Percentiles rank a stretch among this genome's conserved stretches.
These are phyloP conservation scores for Drosophila kikkawai DNA, from an alignment of 1,140 invertebrate species.

Conservation along the genomic window DNA sequence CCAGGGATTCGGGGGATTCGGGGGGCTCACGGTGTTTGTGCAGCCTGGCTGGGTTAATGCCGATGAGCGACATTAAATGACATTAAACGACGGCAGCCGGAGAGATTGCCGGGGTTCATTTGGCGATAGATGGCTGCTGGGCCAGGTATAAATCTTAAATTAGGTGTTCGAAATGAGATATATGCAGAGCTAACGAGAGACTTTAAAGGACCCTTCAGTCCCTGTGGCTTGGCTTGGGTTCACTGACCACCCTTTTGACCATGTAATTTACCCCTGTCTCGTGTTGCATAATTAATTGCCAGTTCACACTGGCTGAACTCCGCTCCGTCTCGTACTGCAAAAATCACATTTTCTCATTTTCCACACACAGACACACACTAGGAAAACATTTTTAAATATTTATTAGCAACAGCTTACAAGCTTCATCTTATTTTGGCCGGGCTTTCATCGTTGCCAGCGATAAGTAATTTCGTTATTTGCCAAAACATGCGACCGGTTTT, in stretches of 20 bases:
- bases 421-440: constrained; percentile 59
- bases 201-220: constrained; percentile 2
- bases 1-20: background rate
- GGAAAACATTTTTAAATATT: constrained; percentile 79
- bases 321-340: constrained; percentile 4
- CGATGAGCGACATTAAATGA: constrained; percentile 43
- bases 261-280: constrained; percentile 20
- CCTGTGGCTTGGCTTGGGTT: constrained; percentile 10
- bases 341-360: constrained; percentile 74
- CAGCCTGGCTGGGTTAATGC: constrained; percentile 39
- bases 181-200: background rate
- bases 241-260: constrained; percentile 37
- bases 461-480: constrained; percentile 83
- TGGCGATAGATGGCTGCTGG: constrained; percentile 14
- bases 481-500: constrained; percentile 65
- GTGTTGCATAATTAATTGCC: constrained; percentile 66
- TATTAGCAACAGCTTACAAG: constrained; percentile 80
- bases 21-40: constrained; percentile 30
- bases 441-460: constrained; percentile 47
- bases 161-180: constrained; percentile 8
- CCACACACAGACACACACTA: constrained; percentile 15
- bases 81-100: constrained; percentile 20
- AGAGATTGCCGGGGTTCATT: constrained; percentile 24
- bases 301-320: constrained; percentile 28
- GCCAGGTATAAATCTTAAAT: constrained; percentile 26